These are phyloP conservation scores for Smutsia temminckii DNA, from an alignment of 2,797 vertebrate genomes.

Conservation along the genomic window DNA sequence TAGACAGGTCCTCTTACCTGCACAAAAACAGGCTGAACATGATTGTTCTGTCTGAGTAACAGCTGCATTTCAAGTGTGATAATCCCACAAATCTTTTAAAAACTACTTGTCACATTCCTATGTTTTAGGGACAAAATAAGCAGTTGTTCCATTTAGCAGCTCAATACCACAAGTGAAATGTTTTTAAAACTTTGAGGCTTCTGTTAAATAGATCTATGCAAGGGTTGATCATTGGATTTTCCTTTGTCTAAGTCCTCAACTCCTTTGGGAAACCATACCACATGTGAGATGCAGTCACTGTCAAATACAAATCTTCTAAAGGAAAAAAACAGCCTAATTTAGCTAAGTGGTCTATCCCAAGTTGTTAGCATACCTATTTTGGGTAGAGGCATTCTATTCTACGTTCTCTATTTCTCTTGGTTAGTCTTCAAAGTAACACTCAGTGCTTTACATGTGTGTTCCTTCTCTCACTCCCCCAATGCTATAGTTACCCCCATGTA, in stretches of 20 bases:
- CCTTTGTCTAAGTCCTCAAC: background rate
- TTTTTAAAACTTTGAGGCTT: background rate
- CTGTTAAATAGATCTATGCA: background rate
- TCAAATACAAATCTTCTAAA: background rate
- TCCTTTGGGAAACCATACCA: background rate
- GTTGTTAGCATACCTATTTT: background rate
- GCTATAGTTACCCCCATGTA: background rate
- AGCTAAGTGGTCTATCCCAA: background rate
- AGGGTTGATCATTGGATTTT: background rate
- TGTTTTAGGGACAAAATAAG: background rate
- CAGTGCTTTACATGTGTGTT: background rate
- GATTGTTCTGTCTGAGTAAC: slow-evolving; percentile 98
- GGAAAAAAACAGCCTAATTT: background rate
- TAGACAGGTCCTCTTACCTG: slow-evolving; percentile 85
- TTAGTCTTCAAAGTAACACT: background rate
- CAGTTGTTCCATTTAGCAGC: background rate
- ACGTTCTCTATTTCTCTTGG: background rate
- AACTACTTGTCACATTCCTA: background rate
- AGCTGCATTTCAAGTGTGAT: slow-evolving; percentile 89
- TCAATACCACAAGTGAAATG: background rate
- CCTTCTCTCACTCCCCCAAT: background rate
- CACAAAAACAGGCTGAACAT: slow-evolving; percentile 96
- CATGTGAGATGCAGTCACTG: background rate
- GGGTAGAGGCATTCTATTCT: no score
- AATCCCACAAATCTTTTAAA: slow-evolving; percentile 5